phyloP scores from a whole-genome alignment of 64 coral and sea anemone genomes.

The Porites australiensis region DNA sequence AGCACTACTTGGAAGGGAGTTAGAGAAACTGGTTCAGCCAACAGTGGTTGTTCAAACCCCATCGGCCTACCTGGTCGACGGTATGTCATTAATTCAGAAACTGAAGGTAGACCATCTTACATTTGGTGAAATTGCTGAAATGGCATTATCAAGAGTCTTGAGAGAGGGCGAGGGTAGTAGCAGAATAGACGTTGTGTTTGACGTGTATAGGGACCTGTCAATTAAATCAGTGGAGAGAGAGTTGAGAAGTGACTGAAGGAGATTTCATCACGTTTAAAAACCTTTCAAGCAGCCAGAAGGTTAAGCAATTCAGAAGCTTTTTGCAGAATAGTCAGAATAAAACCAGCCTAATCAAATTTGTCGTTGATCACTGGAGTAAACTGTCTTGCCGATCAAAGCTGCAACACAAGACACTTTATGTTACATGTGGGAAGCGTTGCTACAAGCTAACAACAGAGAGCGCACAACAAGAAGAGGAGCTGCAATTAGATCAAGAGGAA shows the following conservation, averaged over 20 bases:
- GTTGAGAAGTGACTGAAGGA: too few species aligned
- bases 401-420: background rate
- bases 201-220: background rate
- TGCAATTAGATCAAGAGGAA: too few species aligned
- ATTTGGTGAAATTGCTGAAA: too few species aligned
- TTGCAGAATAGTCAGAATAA: constrained; percentile 19
- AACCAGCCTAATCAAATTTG: constrained; percentile 7
- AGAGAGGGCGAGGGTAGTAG: too few species aligned
- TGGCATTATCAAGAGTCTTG: too few species aligned
- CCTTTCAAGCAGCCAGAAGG: background rate
- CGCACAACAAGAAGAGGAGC: constrained; percentile 9
- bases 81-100: too few species aligned
- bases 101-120: too few species aligned
- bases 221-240: constrained; percentile 26
- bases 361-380: constrained; percentile 39
- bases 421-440: constrained; percentile 25
- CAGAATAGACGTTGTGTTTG: constrained; percentile 22
- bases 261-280: background rate
- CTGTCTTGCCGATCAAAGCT: constrained; percentile 1
- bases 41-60: background rate
- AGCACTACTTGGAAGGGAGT: too few species aligned
- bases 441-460: constrained; percentile 12
- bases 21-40: too few species aligned
- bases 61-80: too few species aligned
- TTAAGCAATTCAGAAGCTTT: constrained; percentile 18